Evolutionary conservation across 2,797 vertebrate species (phyloP).

Genomic region (Alfaro cultratus): DNA sequence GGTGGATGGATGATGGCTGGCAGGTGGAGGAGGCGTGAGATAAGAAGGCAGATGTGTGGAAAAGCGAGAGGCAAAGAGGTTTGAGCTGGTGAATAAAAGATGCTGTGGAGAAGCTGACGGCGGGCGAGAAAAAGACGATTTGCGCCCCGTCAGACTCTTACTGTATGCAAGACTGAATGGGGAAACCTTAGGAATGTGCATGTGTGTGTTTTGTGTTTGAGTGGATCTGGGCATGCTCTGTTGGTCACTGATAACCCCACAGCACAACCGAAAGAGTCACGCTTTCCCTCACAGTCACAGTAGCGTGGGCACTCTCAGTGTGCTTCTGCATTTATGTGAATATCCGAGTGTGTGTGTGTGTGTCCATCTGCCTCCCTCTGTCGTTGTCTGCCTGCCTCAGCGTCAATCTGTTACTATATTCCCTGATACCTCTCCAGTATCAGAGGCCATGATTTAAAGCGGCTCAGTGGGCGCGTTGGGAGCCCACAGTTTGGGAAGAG

Average conservation of each 20-base stretch:
- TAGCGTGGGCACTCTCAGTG: constrained; percentile 40
- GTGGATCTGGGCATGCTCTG: constrained; percentile 67
- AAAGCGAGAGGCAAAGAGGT: constrained; percentile 35
- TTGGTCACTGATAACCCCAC: constrained; percentile 73
- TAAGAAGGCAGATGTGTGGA: constrained; percentile 42
- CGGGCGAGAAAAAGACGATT: constrained; percentile 49
- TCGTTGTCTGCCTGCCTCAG: constrained; percentile 57
- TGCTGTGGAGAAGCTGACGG: constrained; percentile 46
- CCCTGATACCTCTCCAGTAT: constrained; percentile 54
- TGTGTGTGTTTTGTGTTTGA: constrained; percentile 38
- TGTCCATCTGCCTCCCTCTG: constrained; percentile 61
- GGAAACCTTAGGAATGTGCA: constrained; percentile 47
- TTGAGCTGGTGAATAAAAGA: constrained; percentile 39
- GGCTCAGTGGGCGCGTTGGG: constrained; percentile 32
- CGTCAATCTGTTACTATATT: constrained; percentile 40
- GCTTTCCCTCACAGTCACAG: constrained; percentile 68
- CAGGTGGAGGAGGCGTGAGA: constrained; percentile 17
- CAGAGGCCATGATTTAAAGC: constrained; percentile 55
- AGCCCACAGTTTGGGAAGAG: constrained; percentile 39
- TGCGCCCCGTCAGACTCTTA: constrained; percentile 62
- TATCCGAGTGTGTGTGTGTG: constrained; percentile 37
- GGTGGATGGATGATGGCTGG: not conserved
- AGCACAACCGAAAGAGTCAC: constrained; percentile 75
- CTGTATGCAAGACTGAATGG: constrained; percentile 57
- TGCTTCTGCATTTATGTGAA: constrained; percentile 19